Evolutionary conservation across 2,113 vertebrate genomes (phyloP), one percentile per base, ranked within the genome.

Genomic region (Ceratotherium simum): DNA sequence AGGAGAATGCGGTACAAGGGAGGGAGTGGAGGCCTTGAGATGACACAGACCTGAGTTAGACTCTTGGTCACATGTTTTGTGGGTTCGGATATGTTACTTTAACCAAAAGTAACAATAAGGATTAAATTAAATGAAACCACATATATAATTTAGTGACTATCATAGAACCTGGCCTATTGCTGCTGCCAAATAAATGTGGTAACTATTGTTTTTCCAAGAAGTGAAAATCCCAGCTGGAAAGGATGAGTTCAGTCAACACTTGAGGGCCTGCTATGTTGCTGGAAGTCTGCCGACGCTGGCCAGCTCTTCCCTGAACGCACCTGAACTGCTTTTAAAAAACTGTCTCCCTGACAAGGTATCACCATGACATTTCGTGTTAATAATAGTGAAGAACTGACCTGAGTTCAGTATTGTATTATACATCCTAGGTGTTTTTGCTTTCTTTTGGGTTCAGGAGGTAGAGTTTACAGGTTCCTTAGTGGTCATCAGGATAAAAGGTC

Each of bases 401-500:
- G 80, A 62, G 80, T 17, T 92, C 11, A 31, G 33, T 36, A 36
- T 13, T 29, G 13, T 3, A 29, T n/a, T 81, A 23, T 5, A 6
- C 2, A 60, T 56, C 5, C 18, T 29, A 8, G 21, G 29, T 29
- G 29, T 46, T 88, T 91, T 58, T n/a, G 16, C 51, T 89, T 91
- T 89, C 76, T 90, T 84, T 90, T 10, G 10, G 62, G 51, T 46
- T 91, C 48, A 85, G 39, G 11, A 62, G 58, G 78, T 20, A 95
- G 12, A 48, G 70, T 67, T 64, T 56, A 62, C 69, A 31, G 58
- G 79, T 36, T 96, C 51, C 14, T 46, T 48, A n/a, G 69, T 36
- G 75, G 70, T 69, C 92, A 81, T 31, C 56, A 60, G 80, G 90
- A 96, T 90, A 95, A 93, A 96, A 96, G 87, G 69, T 65, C 86